Percentiles rank a stretch among this genome's conserved stretches.
Conservation (phyloP, 2,797 vertebrate genomes). For the Sandelia bainsii region DNA sequence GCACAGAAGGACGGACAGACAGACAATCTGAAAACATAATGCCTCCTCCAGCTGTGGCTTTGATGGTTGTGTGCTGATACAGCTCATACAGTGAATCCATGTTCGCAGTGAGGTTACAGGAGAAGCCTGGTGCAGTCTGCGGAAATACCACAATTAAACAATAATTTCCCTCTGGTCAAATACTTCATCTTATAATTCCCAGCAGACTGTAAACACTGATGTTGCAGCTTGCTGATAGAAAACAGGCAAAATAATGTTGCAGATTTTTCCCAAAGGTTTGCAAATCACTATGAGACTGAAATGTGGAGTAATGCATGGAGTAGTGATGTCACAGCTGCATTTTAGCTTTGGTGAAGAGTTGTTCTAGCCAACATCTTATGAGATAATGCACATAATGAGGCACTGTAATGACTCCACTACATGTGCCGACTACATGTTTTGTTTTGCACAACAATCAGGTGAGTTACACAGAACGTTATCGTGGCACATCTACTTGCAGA, state of each 20-base stretch:
- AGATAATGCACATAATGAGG: background rate
- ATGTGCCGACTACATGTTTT: conserved; percentile 14
- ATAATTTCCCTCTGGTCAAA: background rate
- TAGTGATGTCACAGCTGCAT: too few species aligned
- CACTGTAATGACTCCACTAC: background rate
- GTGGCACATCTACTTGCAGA: conserved; percentile 18
- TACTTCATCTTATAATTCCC: background rate
- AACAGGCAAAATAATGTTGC: background rate
- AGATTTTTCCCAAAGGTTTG: background rate
- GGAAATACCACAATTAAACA: conserved; percentile 6
- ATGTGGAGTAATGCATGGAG: too few species aligned
- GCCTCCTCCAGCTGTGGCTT: background rate
- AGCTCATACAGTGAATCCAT: background rate
- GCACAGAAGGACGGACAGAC: too few species aligned
- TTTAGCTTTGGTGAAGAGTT: too few species aligned
- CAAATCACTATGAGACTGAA: too few species aligned
- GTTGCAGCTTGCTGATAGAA: background rate
- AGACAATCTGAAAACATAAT: too few species aligned
- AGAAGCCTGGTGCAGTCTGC: background rate
- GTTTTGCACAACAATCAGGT: conserved; percentile 10
- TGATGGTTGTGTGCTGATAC: background rate
- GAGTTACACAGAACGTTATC: conserved; percentile 20
- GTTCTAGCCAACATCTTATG: background rate
- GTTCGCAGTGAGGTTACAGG: background rate
- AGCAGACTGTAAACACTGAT: conserved; percentile 8